Evolutionary conservation across 2,797 vertebrate genomes (phyloP), one percentile per base, ranked within the genome.

Genomic region (Danionella dracula): DNA sequence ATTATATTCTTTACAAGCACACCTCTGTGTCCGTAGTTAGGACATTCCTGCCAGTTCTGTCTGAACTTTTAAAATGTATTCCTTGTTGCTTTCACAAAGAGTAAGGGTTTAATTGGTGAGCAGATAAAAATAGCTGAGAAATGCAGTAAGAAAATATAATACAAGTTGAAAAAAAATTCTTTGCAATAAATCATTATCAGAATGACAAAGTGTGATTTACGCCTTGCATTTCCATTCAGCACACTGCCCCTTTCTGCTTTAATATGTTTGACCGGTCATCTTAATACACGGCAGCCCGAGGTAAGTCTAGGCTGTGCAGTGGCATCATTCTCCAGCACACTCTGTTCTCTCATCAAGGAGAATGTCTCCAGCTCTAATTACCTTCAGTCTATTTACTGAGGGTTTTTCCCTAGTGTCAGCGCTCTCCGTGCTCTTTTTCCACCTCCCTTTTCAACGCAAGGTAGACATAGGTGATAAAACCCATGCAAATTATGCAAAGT

Each of bases 41-140:
- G 35, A n/a, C 38, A 44, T 60, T 56, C 70, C 66, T 63, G 15
- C 20, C 15, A 44, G 50, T 34, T 16, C 20, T 55, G 42, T 58
- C 27, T 32, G 45, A 23, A 42, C 15, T 35, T 46, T 46, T 59
- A 34, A 59, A 59, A 35, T 8, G 15, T 57, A 54, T 54, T 38
- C 27, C 13, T 42, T n/a, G 15, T 44, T 50, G n/a, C 46, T 67
- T 48, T 31, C 38, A 41, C 51, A 32, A 34, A 69, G 54, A 66
- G 41, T 13, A 21, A 16, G 21, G 32, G 53, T 73, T 73, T 77
- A 78, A 79, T 77, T 80, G 76, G 78, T 75, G 70, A 72, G 53
- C 73, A 73, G 67, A 73, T 57, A 66, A 56, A 66, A 68, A 74
- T 67, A 74, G 60, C 51, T 62, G 54, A 66, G 62, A 65, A 40